Evolutionary conservation across 2,888 invertebrate genomes (phyloP).

Genomic region (Scelioninae gen. 2): DNA sequence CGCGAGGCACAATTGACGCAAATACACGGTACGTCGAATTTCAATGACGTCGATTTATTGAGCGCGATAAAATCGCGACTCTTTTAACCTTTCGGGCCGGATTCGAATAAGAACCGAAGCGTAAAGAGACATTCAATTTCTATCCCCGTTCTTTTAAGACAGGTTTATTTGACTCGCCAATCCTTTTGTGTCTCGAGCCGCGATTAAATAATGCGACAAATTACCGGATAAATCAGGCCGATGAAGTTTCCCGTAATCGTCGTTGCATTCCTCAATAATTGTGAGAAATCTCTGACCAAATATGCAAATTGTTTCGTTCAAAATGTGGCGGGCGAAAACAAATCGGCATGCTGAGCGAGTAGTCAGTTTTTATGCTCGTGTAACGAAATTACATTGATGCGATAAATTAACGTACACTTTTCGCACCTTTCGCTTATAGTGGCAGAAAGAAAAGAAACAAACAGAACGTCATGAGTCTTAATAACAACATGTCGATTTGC

Average conservation of each 20-base stretch:
- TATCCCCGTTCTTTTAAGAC: slow-evolving; percentile 16
- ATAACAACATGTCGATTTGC: too few relatives aligned
- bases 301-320: slow-evolving; percentile 5
- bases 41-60: slow-evolving; percentile 49
- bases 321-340: too few relatives aligned
- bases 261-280: slow-evolving; percentile 22
- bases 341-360: too few relatives aligned
- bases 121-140: slow-evolving; percentile 46
- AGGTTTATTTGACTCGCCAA: slow-evolving; percentile 36
- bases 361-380: too few relatives aligned
- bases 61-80: slow-evolving; percentile 43
- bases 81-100: slow-evolving; percentile 47
- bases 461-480: neutral
- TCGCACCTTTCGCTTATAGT: slow-evolving; percentile 1
- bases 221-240: slow-evolving; percentile 22
- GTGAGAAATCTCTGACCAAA: slow-evolving; percentile 27
- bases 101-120: slow-evolving; percentile 45
- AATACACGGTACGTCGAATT: slow-evolving; percentile 24
- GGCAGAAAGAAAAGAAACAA: too few relatives aligned
- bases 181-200: slow-evolving; percentile 27
- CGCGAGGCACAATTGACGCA: slow-evolving; percentile 10
- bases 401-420: neutral
- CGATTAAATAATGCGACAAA: slow-evolving; percentile 32
- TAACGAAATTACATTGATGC: neutral
- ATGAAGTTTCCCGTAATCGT: slow-evolving; percentile 12